Conservation (phyloP, 2,797 vertebrate genomes). For the Myotis daubentonii region DNA sequence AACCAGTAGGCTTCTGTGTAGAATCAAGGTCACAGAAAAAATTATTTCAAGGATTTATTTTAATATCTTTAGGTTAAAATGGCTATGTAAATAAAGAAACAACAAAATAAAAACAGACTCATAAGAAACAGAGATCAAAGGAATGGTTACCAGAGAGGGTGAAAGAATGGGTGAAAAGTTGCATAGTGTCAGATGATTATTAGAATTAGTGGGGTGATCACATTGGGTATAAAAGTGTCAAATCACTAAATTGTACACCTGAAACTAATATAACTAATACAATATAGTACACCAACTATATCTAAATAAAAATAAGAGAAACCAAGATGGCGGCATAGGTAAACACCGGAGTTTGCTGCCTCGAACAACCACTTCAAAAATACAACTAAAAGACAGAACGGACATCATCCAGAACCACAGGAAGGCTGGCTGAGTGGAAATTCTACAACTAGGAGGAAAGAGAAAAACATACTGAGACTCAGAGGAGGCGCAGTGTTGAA, state of each 20-base stretch:
- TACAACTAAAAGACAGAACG: too few relatives aligned
- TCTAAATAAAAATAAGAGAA: not conserved
- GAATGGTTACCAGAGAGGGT: not conserved
- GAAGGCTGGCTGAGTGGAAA: too few relatives aligned
- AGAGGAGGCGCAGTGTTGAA: too few relatives aligned
- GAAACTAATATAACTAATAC: not conserved
- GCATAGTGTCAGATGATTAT: not conserved
- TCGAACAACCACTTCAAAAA: too few relatives aligned
- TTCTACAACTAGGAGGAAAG: too few relatives aligned
- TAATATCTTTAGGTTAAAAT: conserved; percentile 42
- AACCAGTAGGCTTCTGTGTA: not conserved
- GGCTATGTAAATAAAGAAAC: not conserved
- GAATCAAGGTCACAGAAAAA: conserved; percentile 20
- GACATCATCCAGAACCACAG: too few relatives aligned
- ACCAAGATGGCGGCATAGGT: too few relatives aligned
- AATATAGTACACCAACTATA: not conserved
- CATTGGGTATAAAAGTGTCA: not conserved
- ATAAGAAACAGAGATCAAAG: not conserved
- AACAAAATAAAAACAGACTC: not conserved
- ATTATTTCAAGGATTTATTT: conserved; percentile 56
- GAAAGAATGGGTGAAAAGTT: not conserved
- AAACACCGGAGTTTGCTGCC: too few relatives aligned
- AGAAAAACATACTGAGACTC: too few relatives aligned
- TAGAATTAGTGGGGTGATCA: not conserved
- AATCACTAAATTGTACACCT: not conserved